phyloP scores from a whole-genome alignment of 2,113 vertebrate genomes.

The Poecilia latipinna region DNA sequence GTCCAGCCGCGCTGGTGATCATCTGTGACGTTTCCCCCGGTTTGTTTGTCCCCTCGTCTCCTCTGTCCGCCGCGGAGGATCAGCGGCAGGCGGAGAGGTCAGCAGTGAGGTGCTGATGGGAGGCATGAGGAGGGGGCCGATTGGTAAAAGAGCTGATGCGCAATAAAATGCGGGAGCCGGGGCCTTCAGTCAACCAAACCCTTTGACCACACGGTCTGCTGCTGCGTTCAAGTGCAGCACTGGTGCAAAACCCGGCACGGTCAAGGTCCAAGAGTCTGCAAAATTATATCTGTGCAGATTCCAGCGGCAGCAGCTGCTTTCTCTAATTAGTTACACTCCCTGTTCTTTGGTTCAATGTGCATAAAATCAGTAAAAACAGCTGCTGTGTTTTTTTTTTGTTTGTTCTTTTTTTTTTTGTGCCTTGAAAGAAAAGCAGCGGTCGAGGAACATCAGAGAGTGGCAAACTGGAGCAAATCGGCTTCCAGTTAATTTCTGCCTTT shows the following conservation, averaged over 20 bases:
- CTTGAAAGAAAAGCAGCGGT: background rate
- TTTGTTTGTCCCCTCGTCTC: constrained; percentile 39
- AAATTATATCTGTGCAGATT: constrained; percentile 7
- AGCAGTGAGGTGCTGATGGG: background rate
- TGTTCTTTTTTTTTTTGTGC: background rate
- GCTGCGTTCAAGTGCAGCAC: background rate
- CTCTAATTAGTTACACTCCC: constrained; percentile 46
- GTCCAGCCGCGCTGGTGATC: constrained; percentile 25
- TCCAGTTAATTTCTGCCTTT: constrained; percentile 15
- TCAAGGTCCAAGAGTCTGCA: background rate
- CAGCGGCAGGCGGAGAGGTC: constrained; percentile 26
- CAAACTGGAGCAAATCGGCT: constrained; percentile 1
- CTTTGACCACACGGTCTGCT: constrained; percentile 11
- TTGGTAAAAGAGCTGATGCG: constrained; percentile 24
- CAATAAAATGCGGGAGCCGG: background rate
- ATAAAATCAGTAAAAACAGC: constrained; percentile 34
- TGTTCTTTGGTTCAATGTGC: constrained; percentile 30
- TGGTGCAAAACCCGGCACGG: background rate
- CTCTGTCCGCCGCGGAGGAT: constrained; percentile 13
- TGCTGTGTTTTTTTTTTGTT: constrained; percentile 9
- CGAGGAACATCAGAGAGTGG: background rate
- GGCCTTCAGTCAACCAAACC: constrained; percentile 1
- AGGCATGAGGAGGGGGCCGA: background rate
- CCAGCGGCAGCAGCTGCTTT: constrained; percentile 49
- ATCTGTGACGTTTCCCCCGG: constrained; percentile 28